Evolutionary conservation across 2,888 invertebrate species (phyloP), one percentile per base, ranked within the genome.

Genomic region (Hyposoter didymator): DNA sequence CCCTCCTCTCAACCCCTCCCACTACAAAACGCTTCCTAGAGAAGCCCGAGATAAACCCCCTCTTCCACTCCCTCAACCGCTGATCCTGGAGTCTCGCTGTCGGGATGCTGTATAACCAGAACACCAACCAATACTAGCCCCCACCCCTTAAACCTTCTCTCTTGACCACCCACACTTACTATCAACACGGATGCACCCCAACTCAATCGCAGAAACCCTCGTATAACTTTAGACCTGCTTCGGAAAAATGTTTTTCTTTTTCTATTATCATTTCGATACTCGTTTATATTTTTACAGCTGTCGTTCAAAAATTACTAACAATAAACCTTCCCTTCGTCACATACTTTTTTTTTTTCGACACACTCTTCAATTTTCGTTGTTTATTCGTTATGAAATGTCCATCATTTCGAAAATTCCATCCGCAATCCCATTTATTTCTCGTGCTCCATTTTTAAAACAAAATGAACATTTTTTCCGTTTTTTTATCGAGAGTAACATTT

Each of bases 1-100:
- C 59, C 28, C 59, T 59, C 59, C 59, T 59, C 28, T 59, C 5
- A 10, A 4, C 10, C 55, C 10, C 55, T 55, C 72, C 70, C 72
- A 49, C 67, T 52, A 35, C 45, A 14, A 62, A 39, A 35, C 66
- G 69, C 45, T 69, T 47, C 52, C 73, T 59, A 66, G 66, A 84
- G 70, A 74, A 69, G 45, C 76, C 43, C 62, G 79, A 81, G 64
- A 76, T 87, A 87, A 86, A 81, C 83, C 83, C 73, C 78, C 59
- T 70, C 78, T 28, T 14, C 28, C 28, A 6, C 14, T 28, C 69
- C 70, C 70, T 66, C 59, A 73, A 62, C 62, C 78, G 19, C 55
- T 75, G 78, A 78, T 64, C 74, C 62, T 76, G 72, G 72, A 66
- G 70, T 76, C 66, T 66, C 76, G 49, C 52, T 76, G 76, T 76